Evolutionary conservation across 2,113 vertebrate genomes (phyloP).

Genomic region (Nothoprocta perdicaria): DNA sequence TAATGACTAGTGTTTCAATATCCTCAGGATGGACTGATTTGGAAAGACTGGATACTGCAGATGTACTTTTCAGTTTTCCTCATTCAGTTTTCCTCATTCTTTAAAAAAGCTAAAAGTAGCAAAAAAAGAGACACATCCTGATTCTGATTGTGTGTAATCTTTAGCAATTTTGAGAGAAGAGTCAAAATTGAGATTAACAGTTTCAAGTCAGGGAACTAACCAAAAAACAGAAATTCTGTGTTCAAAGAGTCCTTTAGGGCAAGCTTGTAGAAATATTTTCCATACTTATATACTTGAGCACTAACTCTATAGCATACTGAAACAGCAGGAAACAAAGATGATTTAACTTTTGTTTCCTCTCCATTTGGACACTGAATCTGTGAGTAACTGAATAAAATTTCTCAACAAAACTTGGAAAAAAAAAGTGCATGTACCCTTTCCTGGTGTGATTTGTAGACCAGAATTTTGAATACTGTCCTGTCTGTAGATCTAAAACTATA

Average conservation of each 20-base stretch:
- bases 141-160: neutral
- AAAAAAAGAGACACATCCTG: neutral
- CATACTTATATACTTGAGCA: neutral
- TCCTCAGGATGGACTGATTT: neutral
- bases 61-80: neutral
- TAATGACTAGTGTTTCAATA: neutral
- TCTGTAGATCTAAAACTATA: neutral
- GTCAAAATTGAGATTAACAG: neutral
- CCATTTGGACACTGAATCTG: neutral
- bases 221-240: neutral
- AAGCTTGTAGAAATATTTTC: neutral
- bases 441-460: neutral
- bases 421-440: neutral
- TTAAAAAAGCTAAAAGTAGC: neutral
- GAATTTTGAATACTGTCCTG: neutral
- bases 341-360: neutral
- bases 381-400: neutral
- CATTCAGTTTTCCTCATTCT: neutral
- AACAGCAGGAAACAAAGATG: neutral
- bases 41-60: neutral
- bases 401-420: neutral
- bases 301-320: neutral
- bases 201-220: neutral
- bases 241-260: rapidly evolving
- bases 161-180: neutral